Evolutionary conservation across 2,797 vertebrate species (phyloP), one percentile per base, ranked within the genome.

Genomic region (Gobionotothen gibberifrons): DNA sequence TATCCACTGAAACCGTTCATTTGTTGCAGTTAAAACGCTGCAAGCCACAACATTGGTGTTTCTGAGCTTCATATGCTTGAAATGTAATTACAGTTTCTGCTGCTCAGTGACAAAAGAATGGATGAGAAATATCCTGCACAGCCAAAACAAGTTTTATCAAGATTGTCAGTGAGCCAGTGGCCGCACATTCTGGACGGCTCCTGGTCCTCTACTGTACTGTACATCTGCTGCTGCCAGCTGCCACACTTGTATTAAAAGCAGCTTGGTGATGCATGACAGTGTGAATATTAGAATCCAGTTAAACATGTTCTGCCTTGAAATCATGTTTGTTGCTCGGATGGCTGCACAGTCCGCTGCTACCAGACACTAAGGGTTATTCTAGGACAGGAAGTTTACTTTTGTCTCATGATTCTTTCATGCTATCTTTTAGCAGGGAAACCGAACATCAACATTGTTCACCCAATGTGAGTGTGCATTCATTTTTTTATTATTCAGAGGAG

Each of bases 101-200:
- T 78, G 76, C 62, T 65, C 55, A 74, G 56, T 86, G 89, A 90
- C 87, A 90, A 89, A 78, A 80, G 84, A 78, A 87, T 81, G 75
- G 83, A 91, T 87, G 81, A 68, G 83, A 90, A 90, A 90, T 89
- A 83, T 91, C 75, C 86, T 83, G 66, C 72, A 44, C 52, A 74
- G 74, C 81, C 78, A 57, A 60, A 64, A 71, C 66, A 61, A 73
- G 53, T 85, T 87, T 84, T 77, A 91, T 90, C 82, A 75, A 85
- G 87, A 86, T 84, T 81, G 79, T 82, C 87, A 82, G 79, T 79
- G 81, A 73, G 80, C 72, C 81, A 64, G 75, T 55, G 75, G 73
- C 47, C 17, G 13, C 69, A 61, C 47, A 21, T 74, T 70, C 59
- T 53, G 74, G 70, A 61, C 53, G 4, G 19, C 58, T 69, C 5